A percentile compares a stretch with the other conserved stretches of the same genome.
phyloP scores from a whole-genome alignment of 2,888 invertebrate species.

The Rhimphoctona megacephalus region DNA sequence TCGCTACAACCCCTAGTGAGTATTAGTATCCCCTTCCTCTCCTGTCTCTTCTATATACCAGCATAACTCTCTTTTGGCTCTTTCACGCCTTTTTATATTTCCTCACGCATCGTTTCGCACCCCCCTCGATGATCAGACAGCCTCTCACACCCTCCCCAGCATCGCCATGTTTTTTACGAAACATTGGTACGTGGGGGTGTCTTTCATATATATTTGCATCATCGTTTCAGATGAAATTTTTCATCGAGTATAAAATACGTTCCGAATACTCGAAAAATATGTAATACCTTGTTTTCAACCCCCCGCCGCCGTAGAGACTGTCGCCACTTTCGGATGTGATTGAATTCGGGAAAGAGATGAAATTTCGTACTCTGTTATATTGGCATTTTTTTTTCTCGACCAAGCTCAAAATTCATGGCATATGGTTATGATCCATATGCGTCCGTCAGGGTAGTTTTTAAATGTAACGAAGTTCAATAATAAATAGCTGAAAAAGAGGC shows the following conservation, averaged over 20 bases:
- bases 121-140: slow-evolving; percentile 26
- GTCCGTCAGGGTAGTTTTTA: neutral
- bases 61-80: slow-evolving; percentile 11
- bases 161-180: neutral
- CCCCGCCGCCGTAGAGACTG: neutral
- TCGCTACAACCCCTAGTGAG: slow-evolving; percentile 6
- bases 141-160: neutral
- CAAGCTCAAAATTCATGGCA: neutral
- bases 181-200: slow-evolving; percentile 3
- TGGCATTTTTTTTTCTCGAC: neutral
- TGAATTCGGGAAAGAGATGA: neutral
- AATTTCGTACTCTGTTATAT: neutral
- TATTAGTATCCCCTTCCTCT: neutral
- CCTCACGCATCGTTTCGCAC: slow-evolving; percentile 53
- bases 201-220: neutral
- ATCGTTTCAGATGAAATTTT: slow-evolving; percentile 4
- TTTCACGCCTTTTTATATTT: slow-evolving; percentile 41
- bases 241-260: slow-evolving; percentile 12
- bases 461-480: neutral
- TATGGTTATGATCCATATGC: neutral
- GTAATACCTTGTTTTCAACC: slow-evolving; percentile 8
- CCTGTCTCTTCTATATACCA: neutral
- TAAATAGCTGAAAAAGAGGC: neutral
- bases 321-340: neutral
- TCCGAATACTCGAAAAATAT: neutral